phyloP scores from a whole-genome alignment of 1,140 invertebrate species.

The Protaetia brevitarsis region DNA sequence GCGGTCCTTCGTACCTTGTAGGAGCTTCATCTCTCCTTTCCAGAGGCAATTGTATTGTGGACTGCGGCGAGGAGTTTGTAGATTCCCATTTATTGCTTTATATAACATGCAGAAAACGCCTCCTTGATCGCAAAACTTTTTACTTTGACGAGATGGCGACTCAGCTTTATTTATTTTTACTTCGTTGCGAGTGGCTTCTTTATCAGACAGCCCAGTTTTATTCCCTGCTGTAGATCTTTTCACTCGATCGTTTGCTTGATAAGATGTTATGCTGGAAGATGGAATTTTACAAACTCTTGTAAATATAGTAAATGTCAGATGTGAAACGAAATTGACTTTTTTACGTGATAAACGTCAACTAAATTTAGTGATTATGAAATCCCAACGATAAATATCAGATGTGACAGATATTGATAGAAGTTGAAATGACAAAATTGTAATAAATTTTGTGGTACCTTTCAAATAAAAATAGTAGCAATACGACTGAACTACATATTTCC shows the following conservation, averaged over 20 bases:
- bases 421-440: too few relatives aligned
- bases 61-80: constrained; percentile 41
- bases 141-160: constrained; percentile 50
- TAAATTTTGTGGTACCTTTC: too few relatives aligned
- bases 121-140: constrained; percentile 78
- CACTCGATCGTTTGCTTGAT: constrained; percentile 35
- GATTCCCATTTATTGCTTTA: constrained; percentile 79
- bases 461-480: too few relatives aligned
- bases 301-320: too few relatives aligned
- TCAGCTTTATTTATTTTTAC: neutral
- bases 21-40: constrained; percentile 67
- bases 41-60: constrained; percentile 46
- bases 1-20: constrained; percentile 65
- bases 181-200: neutral
- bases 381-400: too few relatives aligned
- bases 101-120: constrained; percentile 84
- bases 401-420: too few relatives aligned
- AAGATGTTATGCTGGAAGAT: constrained; percentile 36
- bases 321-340: too few relatives aligned
- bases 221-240: constrained; percentile 19
- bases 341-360: too few relatives aligned
- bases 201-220: neutral
- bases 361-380: too few relatives aligned
- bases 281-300: too few relatives aligned
- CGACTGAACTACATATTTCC: too few relatives aligned